phyloP scores from a whole-genome alignment of 2,113 vertebrate genomes.

The Saguinus midas region DNA sequence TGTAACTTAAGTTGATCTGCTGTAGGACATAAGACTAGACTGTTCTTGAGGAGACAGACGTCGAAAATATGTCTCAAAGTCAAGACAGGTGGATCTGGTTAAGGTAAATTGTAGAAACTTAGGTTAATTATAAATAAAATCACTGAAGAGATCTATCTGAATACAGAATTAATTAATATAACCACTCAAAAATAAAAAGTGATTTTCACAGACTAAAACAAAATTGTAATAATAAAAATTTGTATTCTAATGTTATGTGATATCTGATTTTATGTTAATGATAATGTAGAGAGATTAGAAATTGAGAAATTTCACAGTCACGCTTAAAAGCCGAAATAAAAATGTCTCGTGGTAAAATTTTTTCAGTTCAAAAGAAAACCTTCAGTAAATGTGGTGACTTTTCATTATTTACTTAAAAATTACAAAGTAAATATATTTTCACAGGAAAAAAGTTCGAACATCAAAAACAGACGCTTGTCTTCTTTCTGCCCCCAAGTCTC shows the following conservation, averaged over 20 bases:
- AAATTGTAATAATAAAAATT: background rate
- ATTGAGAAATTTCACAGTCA: background rate
- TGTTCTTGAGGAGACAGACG: background rate
- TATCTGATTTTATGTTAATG: background rate
- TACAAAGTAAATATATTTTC: background rate
- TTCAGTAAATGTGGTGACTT: background rate
- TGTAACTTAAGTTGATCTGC: background rate
- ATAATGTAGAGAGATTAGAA: background rate
- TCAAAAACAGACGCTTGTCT: background rate
- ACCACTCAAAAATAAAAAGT: background rate
- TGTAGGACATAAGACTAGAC: background rate
- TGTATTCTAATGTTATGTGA: background rate
- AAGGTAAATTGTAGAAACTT: background rate
- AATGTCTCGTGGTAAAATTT: background rate
- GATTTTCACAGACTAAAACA: background rate
- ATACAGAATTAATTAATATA: background rate
- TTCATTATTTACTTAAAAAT: background rate
- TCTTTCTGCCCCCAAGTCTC: background rate
- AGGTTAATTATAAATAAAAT: background rate
- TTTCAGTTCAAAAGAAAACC: background rate
- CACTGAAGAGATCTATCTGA: background rate
- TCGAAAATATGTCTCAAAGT: background rate
- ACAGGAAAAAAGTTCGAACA: background rate
- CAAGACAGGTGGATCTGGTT: background rate
- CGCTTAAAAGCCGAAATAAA: background rate